Conservation (phyloP, 1,140 invertebrate genomes). For the Leptinotarsa undecemlineata region DNA sequence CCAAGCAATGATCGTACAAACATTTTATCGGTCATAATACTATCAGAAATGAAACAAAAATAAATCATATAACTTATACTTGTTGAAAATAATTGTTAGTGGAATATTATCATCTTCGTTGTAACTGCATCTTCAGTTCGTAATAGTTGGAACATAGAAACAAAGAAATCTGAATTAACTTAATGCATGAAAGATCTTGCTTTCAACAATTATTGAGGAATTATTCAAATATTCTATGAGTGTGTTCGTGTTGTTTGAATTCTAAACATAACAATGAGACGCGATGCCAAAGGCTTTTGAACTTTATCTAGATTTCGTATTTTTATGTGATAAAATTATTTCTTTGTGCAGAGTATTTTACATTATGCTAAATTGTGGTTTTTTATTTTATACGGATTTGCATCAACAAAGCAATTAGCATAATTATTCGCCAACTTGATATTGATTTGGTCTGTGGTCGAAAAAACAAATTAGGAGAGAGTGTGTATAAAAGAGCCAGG, state of each 20-base stretch:
- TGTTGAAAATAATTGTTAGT: too few relatives aligned
- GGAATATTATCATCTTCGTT: too few relatives aligned
- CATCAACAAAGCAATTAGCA: too few relatives aligned
- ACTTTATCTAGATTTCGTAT: slow-evolving; percentile 32
- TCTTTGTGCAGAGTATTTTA: slow-evolving; percentile 29
- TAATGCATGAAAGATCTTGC: too few relatives aligned
- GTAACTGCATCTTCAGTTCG: too few relatives aligned
- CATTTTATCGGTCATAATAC: neutral
- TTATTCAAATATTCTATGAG: neutral
- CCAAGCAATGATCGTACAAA: slow-evolving; percentile 1
- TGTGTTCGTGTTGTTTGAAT: neutral
- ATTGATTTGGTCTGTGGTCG: too few relatives aligned
- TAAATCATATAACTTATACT: neutral
- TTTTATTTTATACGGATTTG: neutral
- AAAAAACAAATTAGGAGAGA: too few relatives aligned
- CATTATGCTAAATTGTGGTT: slow-evolving; percentile 29
- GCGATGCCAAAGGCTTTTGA: slow-evolving; percentile 26
- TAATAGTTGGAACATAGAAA: too few relatives aligned
- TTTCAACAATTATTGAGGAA: too few relatives aligned
- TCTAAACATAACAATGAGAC: slow-evolving; percentile 9
- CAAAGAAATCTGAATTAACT: too few relatives aligned
- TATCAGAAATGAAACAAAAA: slow-evolving; percentile 1
- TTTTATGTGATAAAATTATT: slow-evolving; percentile 28
- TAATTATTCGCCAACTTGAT: too few relatives aligned
- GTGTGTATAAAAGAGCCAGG: too few relatives aligned